Percentiles rank a stretch among this genome's conserved stretches.
Evolutionary conservation across 2,888 invertebrate genomes (phyloP).

Genomic region (Elmis aenea): DNA sequence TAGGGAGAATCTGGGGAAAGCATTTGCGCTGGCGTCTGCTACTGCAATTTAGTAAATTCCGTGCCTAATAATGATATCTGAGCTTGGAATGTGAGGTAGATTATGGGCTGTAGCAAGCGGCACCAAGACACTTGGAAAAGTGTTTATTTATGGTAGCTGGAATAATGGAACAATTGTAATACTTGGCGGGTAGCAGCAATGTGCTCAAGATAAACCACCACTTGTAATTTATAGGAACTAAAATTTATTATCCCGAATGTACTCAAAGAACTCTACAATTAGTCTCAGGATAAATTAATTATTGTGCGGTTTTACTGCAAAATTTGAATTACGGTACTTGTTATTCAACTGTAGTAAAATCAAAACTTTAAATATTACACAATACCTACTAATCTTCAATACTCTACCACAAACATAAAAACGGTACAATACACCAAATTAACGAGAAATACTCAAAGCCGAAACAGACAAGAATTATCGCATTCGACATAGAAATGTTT

Average conservation of each 20-base stretch:
- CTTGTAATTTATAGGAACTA: constrained; percentile 35
- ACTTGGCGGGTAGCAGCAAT: constrained; percentile 34
- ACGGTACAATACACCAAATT: no score
- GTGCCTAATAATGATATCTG: constrained; percentile 32
- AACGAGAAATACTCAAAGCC: no score
- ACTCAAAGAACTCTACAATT: constrained; percentile 18
- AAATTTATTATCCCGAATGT: constrained; percentile 33
- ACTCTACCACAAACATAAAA: no score
- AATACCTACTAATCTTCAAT: no score
- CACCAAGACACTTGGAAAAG: constrained; percentile 28
- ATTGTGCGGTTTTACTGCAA: constrained; percentile 25
- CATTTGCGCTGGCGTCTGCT: constrained; percentile 14
- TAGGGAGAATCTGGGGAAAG: constrained; percentile 17
- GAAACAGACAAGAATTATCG: no score
- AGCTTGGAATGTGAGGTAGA: constrained; percentile 24
- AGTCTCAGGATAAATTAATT: constrained; percentile 26
- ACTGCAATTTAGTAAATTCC: constrained; percentile 30
- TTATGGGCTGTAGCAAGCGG: constrained; percentile 20
- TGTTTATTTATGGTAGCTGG: constrained; percentile 35
- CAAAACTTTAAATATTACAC: no score
- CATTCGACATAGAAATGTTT: no score
- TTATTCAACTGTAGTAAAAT: no score
- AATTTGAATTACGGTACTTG: constrained; percentile 13
- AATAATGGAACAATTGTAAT: constrained; percentile 41
- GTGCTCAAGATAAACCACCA: constrained; percentile 37